Base-by-base conservation (phyloP, 2,797 vertebrate genomes). In the Euthynnus affinis region DNA sequence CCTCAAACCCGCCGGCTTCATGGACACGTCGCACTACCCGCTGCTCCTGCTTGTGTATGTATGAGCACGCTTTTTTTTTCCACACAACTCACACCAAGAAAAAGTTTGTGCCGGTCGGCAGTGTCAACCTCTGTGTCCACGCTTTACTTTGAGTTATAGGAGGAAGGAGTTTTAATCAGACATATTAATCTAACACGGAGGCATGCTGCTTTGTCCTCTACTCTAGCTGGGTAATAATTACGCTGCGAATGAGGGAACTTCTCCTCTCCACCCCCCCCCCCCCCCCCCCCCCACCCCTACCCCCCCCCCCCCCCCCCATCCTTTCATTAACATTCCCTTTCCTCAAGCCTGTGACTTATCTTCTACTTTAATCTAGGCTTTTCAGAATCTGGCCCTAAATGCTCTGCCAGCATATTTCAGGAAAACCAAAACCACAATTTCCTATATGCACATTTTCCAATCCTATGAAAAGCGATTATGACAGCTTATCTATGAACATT, bases 41-140 rank as follows among this genome's bases (percentile, higher is more conserved):
- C 90, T 99, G 92, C 95, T 99, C 10, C 94, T 99, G 70, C 91
- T 99, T 5, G 95, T 99, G 98, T 99, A 90, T 93, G 98, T 98
- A 91, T 79, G 46, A 58, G 15, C 12, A 3, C 32, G 37, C 3
- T 4, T 34, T 4, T 34, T 4, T 34, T 4, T 34, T 14, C 51
- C 51, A 25, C 62, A 40, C 42, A 49, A 49, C 58, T 46, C 59
- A 32, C 23, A 17, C 46, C 49, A 9, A 53, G 1, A 18, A 49
- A 32, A 34, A 27, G 51, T 29, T 3, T 49, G 58, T 42, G 44
- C 52, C 9, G 7, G 7, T 51, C 7, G 53, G 4, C 34, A 37
- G 7, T 3, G 6, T 23, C 6, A 64, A 66, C 69, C 67, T 27
- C 67, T 27, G 13, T 25, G 46, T 48, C 34, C 23, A 9, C 6